Base-by-base conservation (phyloP, 2,888 invertebrate genomes). In the Rosalia funebris region DNA sequence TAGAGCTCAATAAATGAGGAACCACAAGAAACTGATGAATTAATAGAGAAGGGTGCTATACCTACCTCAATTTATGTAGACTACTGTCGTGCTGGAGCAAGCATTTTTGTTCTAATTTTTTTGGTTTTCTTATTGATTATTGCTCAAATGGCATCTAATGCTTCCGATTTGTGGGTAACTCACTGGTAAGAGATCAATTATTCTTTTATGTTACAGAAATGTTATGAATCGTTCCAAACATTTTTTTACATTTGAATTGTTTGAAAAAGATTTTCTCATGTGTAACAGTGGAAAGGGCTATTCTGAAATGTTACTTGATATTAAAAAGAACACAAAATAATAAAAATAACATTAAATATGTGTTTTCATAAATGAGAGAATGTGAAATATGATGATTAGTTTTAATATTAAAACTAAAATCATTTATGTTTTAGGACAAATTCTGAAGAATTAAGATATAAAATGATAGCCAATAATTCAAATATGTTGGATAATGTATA, bases 91-190 rank as follows among this genome's bases (percentile, higher is more conserved):
- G 87, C 90, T 1, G 92, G 93, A 46, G 88, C 86, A 1, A 85
- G 87, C 16, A 80, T 85, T 72, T 75, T 83, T 4, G 77, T 86
- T 45, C 78, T 91, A 14, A 19, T 85, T 0, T 70, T 86, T 5
- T 84, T 90, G 2, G 19, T 86, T 0, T 17, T 88, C 0, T 78
- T 87, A 34, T 83, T 90, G 53, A 65, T 92, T 14, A 66, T 88
- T 4, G 90, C 91, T 2, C 93, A 93, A 81, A 77, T 86, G 15
- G 81, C 88, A 50, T 90, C 89, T 57, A 91, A 91, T 39, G 84
- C 88, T 48, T 84, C 87, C 45, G 93, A 94, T 79, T 88, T 90
- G 75, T 93, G 92, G 91, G 85, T 93, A 0, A 89, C 89, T 1
- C 80, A 86, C 71, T 93, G 93, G 93, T 92, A 80, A 81, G 81